A percentile compares a stretch with the other conserved stretches of the same genome.
Evolutionary conservation across 2,888 invertebrate genomes (phyloP).

Genomic region (Troides helena): DNA sequence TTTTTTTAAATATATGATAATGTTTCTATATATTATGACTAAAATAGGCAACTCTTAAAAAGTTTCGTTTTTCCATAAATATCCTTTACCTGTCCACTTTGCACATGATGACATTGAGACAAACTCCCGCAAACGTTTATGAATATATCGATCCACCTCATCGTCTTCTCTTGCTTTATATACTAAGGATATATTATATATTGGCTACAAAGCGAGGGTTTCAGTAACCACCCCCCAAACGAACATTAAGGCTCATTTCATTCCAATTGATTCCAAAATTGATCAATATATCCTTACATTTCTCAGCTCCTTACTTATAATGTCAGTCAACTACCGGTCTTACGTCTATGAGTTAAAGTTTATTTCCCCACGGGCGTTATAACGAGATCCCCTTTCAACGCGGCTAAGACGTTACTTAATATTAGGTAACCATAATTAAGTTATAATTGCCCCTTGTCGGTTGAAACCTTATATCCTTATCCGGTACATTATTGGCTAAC

Average conservation of each 20-base stretch:
- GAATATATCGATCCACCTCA: too few species aligned
- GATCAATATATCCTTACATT: neutral
- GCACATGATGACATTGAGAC: too few species aligned
- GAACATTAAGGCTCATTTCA: neutral
- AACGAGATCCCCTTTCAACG: neutral
- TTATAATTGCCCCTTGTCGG: conserved; percentile 6
- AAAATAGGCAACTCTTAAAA: too few species aligned
- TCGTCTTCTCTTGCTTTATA: too few species aligned
- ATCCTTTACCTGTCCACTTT: too few species aligned
- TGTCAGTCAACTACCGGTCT: neutral
- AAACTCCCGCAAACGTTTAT: too few species aligned
- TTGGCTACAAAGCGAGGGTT: neutral
- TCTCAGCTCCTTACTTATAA: too few species aligned
- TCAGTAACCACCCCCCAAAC: neutral
- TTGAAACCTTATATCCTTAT: neutral
- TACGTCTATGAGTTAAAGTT: neutral
- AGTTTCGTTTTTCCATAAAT: too few species aligned
- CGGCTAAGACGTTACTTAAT: conserved; percentile 1
- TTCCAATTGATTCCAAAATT: neutral
- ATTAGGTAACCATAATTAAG: conserved; percentile 12
- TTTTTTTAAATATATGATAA: too few species aligned
- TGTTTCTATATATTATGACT: too few species aligned
- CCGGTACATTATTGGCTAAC: neutral
- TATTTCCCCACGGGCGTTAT: neutral
- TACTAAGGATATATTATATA: too few species aligned